These are phyloP conservation scores for Adoxophyes honmai DNA, from an alignment of 1,140 invertebrate genomes.

Conservation along the genomic window DNA sequence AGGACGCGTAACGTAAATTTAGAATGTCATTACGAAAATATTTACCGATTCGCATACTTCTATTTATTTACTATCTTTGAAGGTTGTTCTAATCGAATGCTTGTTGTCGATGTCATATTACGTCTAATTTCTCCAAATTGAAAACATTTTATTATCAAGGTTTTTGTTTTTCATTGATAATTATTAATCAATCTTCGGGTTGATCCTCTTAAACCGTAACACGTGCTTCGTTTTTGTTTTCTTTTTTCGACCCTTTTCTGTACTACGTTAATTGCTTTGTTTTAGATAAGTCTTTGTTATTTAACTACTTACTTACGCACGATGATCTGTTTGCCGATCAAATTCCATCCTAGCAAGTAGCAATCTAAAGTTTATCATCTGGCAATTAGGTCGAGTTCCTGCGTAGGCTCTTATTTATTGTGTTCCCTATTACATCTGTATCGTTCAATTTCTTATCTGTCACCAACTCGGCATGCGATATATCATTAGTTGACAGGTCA, in stretches of 20 bases:
- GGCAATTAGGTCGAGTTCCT: conserved; percentile 1
- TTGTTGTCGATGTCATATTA: not conserved
- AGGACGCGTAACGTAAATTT: not conserved
- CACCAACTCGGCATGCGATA: not conserved
- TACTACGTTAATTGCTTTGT: not conserved
- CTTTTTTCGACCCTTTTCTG: not conserved
- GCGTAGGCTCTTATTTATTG: not conserved
- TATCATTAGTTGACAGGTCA: conserved; percentile 7
- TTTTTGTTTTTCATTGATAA: not conserved
- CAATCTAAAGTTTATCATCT: conserved; percentile 3
- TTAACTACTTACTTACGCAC: no score
- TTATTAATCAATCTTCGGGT: not conserved
- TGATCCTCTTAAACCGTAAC: not conserved
- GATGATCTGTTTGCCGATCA: not conserved
- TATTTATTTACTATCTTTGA: not conserved
- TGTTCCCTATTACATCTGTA: conserved; percentile 10
- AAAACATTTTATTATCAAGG: conserved; percentile 1
- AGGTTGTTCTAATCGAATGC: not conserved
- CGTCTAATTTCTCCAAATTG: not conserved
- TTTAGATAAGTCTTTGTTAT: no score
- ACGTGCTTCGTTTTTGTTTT: not conserved
- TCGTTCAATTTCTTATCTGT: not conserved
- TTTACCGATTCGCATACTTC: not conserved
- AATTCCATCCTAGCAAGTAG: not conserved
- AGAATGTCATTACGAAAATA: conserved; percentile 1